Evolutionary conservation across 2,888 invertebrate genomes (phyloP).

Genomic region (Plagiodera versicolora): DNA sequence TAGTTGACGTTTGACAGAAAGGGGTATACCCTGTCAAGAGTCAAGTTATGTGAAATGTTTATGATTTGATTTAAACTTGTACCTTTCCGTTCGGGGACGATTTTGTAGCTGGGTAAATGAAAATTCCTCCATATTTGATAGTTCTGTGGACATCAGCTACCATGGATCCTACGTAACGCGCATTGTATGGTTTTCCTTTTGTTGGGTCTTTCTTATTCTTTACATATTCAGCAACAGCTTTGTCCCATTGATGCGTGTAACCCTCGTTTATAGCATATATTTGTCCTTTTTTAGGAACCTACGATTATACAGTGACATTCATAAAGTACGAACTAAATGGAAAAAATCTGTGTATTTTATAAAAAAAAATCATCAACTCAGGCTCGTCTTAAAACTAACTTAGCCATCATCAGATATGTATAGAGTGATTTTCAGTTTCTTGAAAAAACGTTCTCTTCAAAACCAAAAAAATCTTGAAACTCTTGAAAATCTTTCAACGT

Average conservation of each 20-base stretch:
- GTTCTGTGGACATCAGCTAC: slow-evolving; percentile 99
- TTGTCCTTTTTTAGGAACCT: slow-evolving; percentile 80
- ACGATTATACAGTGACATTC: slow-evolving; percentile 55
- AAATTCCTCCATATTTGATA: slow-evolving; percentile 98
- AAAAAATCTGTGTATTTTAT: too few relatives aligned
- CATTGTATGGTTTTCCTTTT: slow-evolving; percentile 90
- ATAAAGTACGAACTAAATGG: slow-evolving; percentile 95
- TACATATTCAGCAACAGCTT: slow-evolving; percentile 77
- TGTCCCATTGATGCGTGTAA: slow-evolving; percentile 71
- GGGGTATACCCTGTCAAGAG: too few relatives aligned
- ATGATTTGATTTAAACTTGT: too few relatives aligned
- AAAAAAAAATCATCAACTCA: too few relatives aligned
- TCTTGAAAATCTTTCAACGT: too few relatives aligned
- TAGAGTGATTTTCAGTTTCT: too few relatives aligned
- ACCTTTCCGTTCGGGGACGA: slow-evolving; percentile 93
- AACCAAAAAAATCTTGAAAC: too few relatives aligned
- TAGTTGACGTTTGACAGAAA: too few relatives aligned
- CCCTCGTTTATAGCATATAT: slow-evolving; percentile 83
- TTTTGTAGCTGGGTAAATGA: slow-evolving; percentile 94
- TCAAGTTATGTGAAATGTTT: too few relatives aligned
- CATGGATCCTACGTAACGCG: slow-evolving; percentile 99
- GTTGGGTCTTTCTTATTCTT: slow-evolving; percentile 82
- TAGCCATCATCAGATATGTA: too few relatives aligned
- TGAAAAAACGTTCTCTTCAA: too few relatives aligned
- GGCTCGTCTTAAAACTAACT: too few relatives aligned